A percentile compares a stretch with the other conserved stretches of the same genome.
These are phyloP conservation scores for Hydrophis major DNA, from an alignment of 2,797 vertebrate genomes.

Conservation along the genomic window DNA sequence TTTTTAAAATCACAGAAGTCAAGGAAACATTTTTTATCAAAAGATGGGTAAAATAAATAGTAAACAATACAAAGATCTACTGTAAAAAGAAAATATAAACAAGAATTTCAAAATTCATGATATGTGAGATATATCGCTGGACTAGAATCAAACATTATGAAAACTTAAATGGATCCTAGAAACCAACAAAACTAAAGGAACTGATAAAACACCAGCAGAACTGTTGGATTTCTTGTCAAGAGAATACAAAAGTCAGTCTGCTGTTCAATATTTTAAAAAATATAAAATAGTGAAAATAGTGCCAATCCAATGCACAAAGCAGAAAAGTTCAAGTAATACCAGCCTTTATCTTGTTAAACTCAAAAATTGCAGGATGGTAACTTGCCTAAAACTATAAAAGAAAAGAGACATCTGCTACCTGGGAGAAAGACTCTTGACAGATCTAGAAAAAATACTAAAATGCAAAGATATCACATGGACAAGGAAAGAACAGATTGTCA, in stretches of 20 bases:
- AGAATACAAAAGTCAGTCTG: neutral
- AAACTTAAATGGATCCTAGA: neutral
- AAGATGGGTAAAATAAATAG: neutral
- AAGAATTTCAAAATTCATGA: neutral
- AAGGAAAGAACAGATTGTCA: neutral
- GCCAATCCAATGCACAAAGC: neutral
- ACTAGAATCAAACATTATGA: neutral
- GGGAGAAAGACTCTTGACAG: neutral
- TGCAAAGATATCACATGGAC: neutral
- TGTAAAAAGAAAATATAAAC: neutral
- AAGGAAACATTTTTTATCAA: neutral
- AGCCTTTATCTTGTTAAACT: neutral
- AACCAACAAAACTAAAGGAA: neutral
- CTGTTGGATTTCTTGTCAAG: neutral
- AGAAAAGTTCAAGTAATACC: neutral
- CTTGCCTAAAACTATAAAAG: neutral
- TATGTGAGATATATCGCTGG: neutral
- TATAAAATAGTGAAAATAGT: neutral
- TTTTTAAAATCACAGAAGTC: neutral
- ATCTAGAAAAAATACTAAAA: neutral
- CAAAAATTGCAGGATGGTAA: neutral
- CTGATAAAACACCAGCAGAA: neutral
- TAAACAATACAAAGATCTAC: neutral
- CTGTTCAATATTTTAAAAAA: neutral
- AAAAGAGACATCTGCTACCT: neutral